These are phyloP conservation scores for Poecilia gillii DNA, from an alignment of 2,797 vertebrate genomes.

Conservation along the genomic window DNA sequence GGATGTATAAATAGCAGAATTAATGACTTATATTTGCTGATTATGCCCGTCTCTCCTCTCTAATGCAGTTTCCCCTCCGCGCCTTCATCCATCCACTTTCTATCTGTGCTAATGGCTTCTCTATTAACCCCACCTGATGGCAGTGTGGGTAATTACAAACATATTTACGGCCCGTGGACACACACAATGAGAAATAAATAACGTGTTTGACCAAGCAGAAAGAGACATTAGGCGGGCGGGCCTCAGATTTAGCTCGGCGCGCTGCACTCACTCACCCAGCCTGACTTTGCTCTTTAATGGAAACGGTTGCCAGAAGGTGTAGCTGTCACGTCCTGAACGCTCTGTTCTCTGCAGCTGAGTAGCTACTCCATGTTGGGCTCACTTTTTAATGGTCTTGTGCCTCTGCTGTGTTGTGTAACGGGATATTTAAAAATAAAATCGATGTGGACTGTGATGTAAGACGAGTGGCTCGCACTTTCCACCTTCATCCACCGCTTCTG, in stretches of 20 bases:
- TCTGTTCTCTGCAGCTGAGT: neutral
- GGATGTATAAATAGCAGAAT: conserved; percentile 30
- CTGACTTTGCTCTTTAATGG: conserved; percentile 30
- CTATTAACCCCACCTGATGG: conserved; percentile 71
- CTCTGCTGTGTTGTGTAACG: conserved; percentile 16
- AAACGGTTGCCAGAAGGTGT: conserved; percentile 31
- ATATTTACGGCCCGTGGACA: conserved; percentile 58
- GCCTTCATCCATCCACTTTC: conserved; percentile 8
- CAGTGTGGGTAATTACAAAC: conserved; percentile 61
- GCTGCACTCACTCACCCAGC: conserved; percentile 19
- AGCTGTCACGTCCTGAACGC: conserved; percentile 9
- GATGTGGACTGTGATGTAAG: conserved; percentile 1
- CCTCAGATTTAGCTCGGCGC: conserved; percentile 25
- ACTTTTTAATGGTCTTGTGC: neutral
- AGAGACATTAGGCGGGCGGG: conserved; percentile 33
- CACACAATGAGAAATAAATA: conserved; percentile 65
- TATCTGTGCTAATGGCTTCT: conserved; percentile 51
- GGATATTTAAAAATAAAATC: conserved; percentile 21
- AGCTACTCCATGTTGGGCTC: neutral
- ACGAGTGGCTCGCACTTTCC: neutral
- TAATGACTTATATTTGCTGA: conserved; percentile 39
- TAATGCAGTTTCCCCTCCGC: neutral
- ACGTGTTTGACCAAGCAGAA: conserved; percentile 55
- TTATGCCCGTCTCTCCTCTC: conserved; percentile 16
- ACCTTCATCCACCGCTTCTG: neutral